Base-by-base conservation (phyloP, 2,113 vertebrate genomes). In the Bubo blakistoni region DNA sequence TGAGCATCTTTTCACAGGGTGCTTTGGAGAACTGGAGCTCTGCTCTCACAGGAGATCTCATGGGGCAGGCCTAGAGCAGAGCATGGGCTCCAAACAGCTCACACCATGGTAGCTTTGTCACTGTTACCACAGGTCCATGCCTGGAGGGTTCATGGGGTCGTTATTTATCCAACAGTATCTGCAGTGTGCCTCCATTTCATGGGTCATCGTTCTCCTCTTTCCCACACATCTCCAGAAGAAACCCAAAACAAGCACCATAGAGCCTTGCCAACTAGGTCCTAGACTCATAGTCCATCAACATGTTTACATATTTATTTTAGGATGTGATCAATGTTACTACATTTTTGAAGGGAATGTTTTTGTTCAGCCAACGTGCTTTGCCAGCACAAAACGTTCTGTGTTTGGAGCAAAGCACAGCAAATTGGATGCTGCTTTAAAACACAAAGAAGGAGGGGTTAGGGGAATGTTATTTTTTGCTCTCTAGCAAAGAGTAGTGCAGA, bases 391-490 rank as follows among this genome's bases (percentile, higher is more conserved):
- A 57, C 49, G 7, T 85, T 73, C 88, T 30, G 49, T 76, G 74
- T 86, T 78, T 63, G 85, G 49, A 86, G 88, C 88, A 40, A 66
- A 84, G 73, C 73, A 25, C 47, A 16, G 73, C 83, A 82, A 86
- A 73, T 69, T 86, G 88, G 85, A 42, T 13, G 1, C 71, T 38
- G 76, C 81, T 82, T 73, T 44, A 14, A 73, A 86, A 92, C 49
- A 38, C 22, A 16, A 29, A 42, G 71, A 16, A 82, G 82, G 90
- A 78, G 54, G 86, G 59, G 59, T 16, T 32, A 6, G 38, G 65
- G 82, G 82, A 62, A 17, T 30, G 76, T 76, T 88, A 63, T 88
- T 91, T 88, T 88, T 80, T 93, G 74, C 80, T 93, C 69, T 51
- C 63, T 27, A 59, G 36, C 54, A 26, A 47, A 52, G 74, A 77